Base-by-base conservation (phyloP, 1,140 invertebrate species). In the Drosophila hydei region DNA sequence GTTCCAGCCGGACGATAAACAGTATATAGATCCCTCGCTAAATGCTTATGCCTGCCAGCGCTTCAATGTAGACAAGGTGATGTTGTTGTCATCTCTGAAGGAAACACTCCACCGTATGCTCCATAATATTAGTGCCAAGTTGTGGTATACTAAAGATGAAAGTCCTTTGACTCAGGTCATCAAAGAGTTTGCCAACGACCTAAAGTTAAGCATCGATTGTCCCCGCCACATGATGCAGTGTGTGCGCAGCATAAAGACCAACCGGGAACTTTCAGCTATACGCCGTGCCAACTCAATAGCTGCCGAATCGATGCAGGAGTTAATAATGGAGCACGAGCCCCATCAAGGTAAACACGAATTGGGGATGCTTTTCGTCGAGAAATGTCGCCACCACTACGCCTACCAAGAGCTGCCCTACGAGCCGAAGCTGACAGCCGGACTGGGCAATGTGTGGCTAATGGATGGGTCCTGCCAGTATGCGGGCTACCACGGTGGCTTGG, bases 31-130 rank as follows among this genome's bases (percentile, higher is more conserved):
- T 61, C 40, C 58, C 0, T 4, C 38, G n/a, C 12, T 65, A 14
- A 33, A 19, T 0, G 14, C 36, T 36, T 18, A 58, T 7, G 61
- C 48, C 18, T 60, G 72, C 18, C 8, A 50, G 9, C 55, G 72
- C 19, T 73, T 71, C 42, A 56, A 81, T 25, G 78, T 81, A 2
- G 70, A 81, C 50, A 52, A 77, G 45, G 47, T 81, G 7, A 8
- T 70, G 12, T 33, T 47, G 0, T 9, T 81, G 14, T 19, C 58
- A 1, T 43, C 40, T 12, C 30, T 81, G 1, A 65, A 60, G 4
- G 36, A 67, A 4, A 47, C 38, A 6, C 33, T 81, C 5, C 0
- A 11, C 0, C 23, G 45, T 4, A 11, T 45, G 2, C 40, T 67
- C 1, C 68, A 51, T 16, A 42, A 81, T 36, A 16, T 56, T 3